Evolutionary conservation across 2,797 vertebrate genomes (phyloP), one percentile per base, ranked within the genome.

Genomic region (Prionace glauca): DNA sequence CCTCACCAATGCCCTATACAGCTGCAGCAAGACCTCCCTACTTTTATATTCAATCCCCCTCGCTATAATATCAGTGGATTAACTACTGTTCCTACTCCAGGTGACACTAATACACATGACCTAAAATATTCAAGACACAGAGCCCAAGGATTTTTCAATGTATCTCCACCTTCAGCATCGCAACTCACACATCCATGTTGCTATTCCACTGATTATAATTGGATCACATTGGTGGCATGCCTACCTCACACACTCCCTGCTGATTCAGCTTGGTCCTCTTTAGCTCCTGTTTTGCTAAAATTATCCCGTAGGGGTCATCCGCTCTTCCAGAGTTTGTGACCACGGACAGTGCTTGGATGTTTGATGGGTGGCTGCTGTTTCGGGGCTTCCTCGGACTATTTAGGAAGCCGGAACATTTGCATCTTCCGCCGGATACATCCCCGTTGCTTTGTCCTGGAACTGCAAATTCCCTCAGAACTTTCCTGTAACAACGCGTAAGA

Each of bases 401-500:
- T 67, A 22, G 20, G 32, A 92, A 8, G 1, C 65, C 2, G 3
- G 62, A 69, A 41, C 12, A 16, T n/a, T 56, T 77, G 71, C 32
- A 60, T 77, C 26, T 77, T 29, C 45, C 20, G 26, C 26, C 71
- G 26, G 16, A 32, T 16, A n/a, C 32, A 14, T 56, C 71, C 10
- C 93, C 20, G 11, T 56, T 77, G 45, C 2, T 56, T 95, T 56
- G 69, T 60, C 71, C 50, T 74, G 93, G 71, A 95, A 74, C 29
- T 56, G 45, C 71, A 56, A 77, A 95, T 56, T 95, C 71, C 41
- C 22, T 95, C 71, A 95, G 26, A 29, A 77, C 69, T 60, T 77
- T 95, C 50, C 93, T 95, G 93, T 45, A 94, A 93, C 20, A 94
- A 94, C 12, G 32, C 45, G 29, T 14, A 45, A 29, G 22, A 94